Conservation (phyloP, 2,888 invertebrate species). For the Caenorhabditis wallacei region DNA sequence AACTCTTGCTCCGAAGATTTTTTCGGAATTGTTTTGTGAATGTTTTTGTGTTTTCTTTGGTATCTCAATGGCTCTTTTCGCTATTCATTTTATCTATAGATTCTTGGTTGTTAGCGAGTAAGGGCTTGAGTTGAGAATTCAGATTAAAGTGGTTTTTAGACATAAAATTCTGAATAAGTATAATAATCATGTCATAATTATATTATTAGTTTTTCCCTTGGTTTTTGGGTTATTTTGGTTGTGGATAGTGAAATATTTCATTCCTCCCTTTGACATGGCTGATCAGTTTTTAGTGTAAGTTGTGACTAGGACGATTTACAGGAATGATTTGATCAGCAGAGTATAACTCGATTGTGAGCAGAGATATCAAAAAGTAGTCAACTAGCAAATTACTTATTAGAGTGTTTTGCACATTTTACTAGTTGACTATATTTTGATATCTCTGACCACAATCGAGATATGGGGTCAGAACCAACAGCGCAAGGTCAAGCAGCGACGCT, state of each 20-base stretch:
- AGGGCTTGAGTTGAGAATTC: not conserved
- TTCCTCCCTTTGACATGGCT: slow-evolving; percentile 8
- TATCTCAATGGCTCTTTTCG: slow-evolving; percentile 37
- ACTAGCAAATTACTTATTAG: too few species aligned
- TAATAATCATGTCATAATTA: not conserved
- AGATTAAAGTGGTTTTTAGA: slow-evolving; percentile 11
- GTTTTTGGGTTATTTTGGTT: slow-evolving; percentile 29
- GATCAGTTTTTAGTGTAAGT: slow-evolving; percentile 34
- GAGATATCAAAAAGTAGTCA: too few species aligned
- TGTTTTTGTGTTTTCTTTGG: slow-evolving; percentile 16
- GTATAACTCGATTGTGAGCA: too few species aligned
- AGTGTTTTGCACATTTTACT: too few species aligned
- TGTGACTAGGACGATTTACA: too few species aligned
- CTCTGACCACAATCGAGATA: too few species aligned
- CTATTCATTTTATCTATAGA: slow-evolving; percentile 37
- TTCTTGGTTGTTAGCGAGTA: slow-evolving; percentile 24
- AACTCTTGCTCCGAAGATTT: not conserved
- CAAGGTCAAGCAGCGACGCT: too few species aligned
- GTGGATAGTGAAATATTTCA: slow-evolving; percentile 19
- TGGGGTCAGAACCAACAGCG: too few species aligned
- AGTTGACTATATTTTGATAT: too few species aligned
- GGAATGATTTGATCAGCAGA: too few species aligned
- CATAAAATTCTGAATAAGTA: not conserved
- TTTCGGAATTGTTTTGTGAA: not conserved
- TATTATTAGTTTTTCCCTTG: slow-evolving; percentile 9